These are phyloP conservation scores for Desmophyllum pertusum DNA, from an alignment of 92 coral and sea anemone genomes.

Conservation along the genomic window DNA sequence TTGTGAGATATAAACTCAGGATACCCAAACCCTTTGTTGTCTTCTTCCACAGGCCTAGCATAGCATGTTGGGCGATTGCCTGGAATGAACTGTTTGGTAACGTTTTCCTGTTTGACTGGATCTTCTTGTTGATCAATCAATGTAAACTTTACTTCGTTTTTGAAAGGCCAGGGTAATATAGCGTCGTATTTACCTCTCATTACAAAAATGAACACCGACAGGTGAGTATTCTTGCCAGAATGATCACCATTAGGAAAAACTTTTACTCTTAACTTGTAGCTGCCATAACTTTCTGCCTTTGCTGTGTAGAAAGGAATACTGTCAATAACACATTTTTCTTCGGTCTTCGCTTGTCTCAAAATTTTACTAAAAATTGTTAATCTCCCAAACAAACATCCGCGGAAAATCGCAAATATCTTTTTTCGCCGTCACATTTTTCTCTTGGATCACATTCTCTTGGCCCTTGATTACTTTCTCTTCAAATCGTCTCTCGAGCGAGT, in stretches of 20 bases:
- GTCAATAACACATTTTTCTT: neutral
- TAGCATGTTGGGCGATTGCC: neutral
- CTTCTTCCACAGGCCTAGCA: conserved; percentile 28
- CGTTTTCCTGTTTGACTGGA: conserved; percentile 13
- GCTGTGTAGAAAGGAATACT: conserved; percentile 58
- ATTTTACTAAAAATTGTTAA: conserved; percentile 26
- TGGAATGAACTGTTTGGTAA: neutral
- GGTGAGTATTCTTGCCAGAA: conserved; percentile 7
- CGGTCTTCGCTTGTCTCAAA: conserved; percentile 12
- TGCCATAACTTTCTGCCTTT: conserved; percentile 44
- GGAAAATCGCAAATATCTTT: neutral
- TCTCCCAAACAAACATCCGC: conserved; percentile 41
- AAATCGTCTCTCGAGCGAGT: neutral
- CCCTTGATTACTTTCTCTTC: neutral
- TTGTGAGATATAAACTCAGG: conserved; percentile 19
- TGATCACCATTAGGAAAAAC: conserved; percentile 19
- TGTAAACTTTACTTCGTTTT: conserved; percentile 35
- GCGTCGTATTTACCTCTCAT: conserved; percentile 65
- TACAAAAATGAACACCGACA: conserved; percentile 41
- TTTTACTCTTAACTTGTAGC: conserved; percentile 43
- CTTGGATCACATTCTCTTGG: neutral
- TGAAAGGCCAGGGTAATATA: conserved; percentile 65
- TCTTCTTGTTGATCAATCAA: conserved; percentile 56
- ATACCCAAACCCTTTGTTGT: neutral
- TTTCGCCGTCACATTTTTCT: neutral